Evolutionary conservation across 1,140 invertebrate genomes (phyloP).

Genomic region (Meteorus sp.): DNA sequence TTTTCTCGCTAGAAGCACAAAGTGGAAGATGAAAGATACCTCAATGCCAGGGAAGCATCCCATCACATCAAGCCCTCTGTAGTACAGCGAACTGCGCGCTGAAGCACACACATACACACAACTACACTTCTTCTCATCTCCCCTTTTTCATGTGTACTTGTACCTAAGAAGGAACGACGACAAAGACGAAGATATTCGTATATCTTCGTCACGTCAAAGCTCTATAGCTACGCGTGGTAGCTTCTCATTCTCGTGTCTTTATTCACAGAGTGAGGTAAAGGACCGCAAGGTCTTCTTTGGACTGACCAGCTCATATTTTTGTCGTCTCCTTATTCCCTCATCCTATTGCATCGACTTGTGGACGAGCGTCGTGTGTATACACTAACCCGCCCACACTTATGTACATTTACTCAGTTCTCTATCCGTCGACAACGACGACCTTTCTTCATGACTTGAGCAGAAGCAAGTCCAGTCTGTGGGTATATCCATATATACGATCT

Average conservation of each 20-base stretch:
- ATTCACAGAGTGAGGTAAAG: background rate
- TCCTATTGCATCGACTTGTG: background rate
- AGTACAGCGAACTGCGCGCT: no score
- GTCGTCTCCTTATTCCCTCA: conserved; percentile 19
- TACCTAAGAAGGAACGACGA: background rate
- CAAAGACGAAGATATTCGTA: conserved; percentile 17
- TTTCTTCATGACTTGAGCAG: background rate
- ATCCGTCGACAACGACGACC: conserved; percentile 8
- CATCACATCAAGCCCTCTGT: conserved; percentile 14
- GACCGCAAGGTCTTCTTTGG: conserved; percentile 12
- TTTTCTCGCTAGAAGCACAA: conserved; percentile 33
- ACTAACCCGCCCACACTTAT: background rate
- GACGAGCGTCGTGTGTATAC: background rate
- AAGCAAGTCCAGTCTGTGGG: background rate
- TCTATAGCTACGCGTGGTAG: background rate
- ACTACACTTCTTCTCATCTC: background rate
- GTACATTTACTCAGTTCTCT: no score
- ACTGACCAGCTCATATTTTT: conserved; percentile 32
- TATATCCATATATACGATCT: no score
- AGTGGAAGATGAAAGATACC: conserved; percentile 35
- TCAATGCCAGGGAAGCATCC: conserved; percentile 14
- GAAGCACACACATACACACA: no score
- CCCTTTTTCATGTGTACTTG: background rate
- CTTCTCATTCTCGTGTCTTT: background rate
- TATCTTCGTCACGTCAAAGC: conserved; percentile 34